A percentile compares a stretch with the other conserved stretches of the same genome.
Conservation (phyloP, 2,888 invertebrate species). For the Gnatocerus cornutus region DNA sequence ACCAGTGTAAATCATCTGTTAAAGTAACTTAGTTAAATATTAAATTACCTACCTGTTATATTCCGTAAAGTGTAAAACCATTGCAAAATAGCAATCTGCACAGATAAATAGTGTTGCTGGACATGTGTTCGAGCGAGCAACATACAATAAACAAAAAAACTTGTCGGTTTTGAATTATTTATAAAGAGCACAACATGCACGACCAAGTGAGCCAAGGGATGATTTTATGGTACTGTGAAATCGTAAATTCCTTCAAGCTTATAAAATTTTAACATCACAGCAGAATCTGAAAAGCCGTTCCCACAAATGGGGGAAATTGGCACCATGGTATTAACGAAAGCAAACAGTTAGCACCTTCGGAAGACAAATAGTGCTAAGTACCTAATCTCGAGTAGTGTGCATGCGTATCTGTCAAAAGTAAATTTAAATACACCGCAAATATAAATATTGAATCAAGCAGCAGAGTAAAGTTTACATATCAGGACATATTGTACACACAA, state of each 20-base stretch:
- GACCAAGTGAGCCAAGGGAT: neutral
- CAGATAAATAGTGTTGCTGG: conserved; percentile 28
- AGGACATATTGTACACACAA: conserved; percentile 58
- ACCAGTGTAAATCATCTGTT: conserved; percentile 57
- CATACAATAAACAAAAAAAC: conserved; percentile 25
- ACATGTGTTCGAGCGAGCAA: conserved; percentile 34
- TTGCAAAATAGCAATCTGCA: conserved; percentile 16
- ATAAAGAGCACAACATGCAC: conserved; percentile 19
- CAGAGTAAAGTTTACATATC: conserved; percentile 62
- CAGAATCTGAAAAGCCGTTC: conserved; percentile 12
- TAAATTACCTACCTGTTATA: conserved; percentile 42
- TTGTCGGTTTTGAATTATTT: conserved; percentile 36
- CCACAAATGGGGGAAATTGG: conserved; percentile 48
- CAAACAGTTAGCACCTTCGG: conserved; percentile 61
- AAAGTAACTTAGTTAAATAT: conserved; percentile 57
- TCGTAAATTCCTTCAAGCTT: conserved; percentile 16
- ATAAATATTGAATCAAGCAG: conserved; percentile 65
- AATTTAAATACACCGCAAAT: conserved; percentile 65
- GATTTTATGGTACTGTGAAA: conserved; percentile 27
- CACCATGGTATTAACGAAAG: conserved; percentile 56
- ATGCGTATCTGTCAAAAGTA: conserved; percentile 62
- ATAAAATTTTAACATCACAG: neutral
- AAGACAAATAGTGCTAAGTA: conserved; percentile 61
- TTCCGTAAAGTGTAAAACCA: conserved; percentile 39
- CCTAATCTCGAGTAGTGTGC: conserved; percentile 59